phyloP scores from a whole-genome alignment of 2,113 vertebrate species.

The Uria lomvia region DNA sequence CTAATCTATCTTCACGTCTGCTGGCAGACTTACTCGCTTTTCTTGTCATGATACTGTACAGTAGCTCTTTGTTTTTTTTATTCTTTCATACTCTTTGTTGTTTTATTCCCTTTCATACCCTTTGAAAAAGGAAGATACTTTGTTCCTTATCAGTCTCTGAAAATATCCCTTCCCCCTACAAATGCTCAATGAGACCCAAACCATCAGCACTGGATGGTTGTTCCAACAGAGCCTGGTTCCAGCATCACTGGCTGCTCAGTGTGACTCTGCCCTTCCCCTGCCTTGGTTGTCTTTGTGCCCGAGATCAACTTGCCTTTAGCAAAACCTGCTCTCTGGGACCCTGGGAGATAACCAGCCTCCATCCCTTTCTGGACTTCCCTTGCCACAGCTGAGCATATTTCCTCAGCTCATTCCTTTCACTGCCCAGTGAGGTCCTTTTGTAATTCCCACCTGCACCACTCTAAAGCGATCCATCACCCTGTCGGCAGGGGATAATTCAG shows the following conservation, averaged over 20 bases:
- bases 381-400: neutral
- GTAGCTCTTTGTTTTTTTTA: conserved; percentile 29
- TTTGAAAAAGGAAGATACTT: conserved; percentile 18
- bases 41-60: conserved; percentile 13
- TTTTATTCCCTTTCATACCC: neutral
- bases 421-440: neutral
- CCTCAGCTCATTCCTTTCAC: neutral
- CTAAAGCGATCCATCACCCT: neutral
- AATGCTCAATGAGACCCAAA: neutral
- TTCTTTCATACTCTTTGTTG: conserved; percentile 19
- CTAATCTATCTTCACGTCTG: neutral
- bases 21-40: neutral
- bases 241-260: neutral
- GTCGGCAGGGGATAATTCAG: neutral
- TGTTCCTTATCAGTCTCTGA: neutral
- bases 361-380: neutral
- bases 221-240: neutral
- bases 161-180: neutral
- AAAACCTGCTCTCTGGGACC: neutral
- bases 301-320: neutral
- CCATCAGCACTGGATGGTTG: neutral
- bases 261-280: neutral
- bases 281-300: neutral
- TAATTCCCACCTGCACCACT: neutral
- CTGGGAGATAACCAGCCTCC: neutral